Base-by-base conservation (phyloP, 2,113 vertebrate genomes). In the Ceuthmochares aereus region DNA sequence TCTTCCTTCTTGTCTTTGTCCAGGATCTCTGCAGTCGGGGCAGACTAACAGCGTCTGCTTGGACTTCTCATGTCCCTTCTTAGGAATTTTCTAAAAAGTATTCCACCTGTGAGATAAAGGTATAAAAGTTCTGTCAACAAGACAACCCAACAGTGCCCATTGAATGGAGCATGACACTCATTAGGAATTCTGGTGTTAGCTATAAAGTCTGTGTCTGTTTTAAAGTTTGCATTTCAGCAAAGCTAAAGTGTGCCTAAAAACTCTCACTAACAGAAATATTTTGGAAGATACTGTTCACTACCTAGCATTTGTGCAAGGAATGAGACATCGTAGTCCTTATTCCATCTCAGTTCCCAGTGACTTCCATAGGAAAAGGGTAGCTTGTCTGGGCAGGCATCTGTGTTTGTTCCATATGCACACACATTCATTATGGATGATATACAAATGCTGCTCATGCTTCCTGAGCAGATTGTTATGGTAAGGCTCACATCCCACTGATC, bases 241-340 rank as follows among this genome's bases (percentile, higher is more conserved):
- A 64, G 40, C 4, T 29, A 9, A 60, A 59, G 2, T 4, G 8
- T 3, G 3, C 19, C 55, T 40, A 52, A 79, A 58, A 9, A 5
- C 40, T 9, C 21, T 18, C 3, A 29, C 9, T 8, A 23, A 7
- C 0, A 3, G n/a, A 52, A 14, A 2, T 7, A 2, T 32, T 69
- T 40, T 6, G 27, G 52, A 45, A 86, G 49, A 3, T 29, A 20
- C 12, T 55, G 55, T 40, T 81, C 32, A 7, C 17, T 12, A 14
- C 22, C 6, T 2, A 26, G 22, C 13, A 12, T 58, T 63, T 2
- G 0, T 26, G 15, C 42, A 16, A 19, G 14, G 56, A 66, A 30
- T 0, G 2, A 45, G 59, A 29, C 36, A 8, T 11, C 0, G 0
- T 1, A 22, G 76, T 17, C 37, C 45, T 67, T 10, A 13, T 27